A percentile compares a stretch with the other conserved stretches of the same genome.
phyloP scores from a whole-genome alignment of 2,113 vertebrate species.

The Eptesicus fuscus region DNA sequence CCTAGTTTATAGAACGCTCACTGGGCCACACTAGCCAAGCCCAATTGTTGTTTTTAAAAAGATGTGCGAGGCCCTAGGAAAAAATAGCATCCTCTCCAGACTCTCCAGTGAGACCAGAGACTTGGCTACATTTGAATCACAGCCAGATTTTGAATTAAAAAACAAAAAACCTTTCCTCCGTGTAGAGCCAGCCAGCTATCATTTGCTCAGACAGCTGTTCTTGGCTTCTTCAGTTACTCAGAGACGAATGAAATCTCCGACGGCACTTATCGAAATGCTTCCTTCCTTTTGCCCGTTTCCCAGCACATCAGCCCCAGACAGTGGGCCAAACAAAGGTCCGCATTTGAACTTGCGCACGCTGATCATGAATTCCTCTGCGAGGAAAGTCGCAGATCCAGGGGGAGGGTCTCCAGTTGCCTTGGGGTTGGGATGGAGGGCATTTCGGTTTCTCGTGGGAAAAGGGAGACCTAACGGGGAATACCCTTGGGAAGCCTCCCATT shows the following conservation, averaged over 20 bases:
- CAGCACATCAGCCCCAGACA: neutral
- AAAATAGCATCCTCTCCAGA: neutral
- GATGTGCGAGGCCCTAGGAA: neutral
- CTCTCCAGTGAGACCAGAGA: neutral
- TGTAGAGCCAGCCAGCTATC: slow-evolving; percentile 1
- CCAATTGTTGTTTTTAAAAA: neutral
- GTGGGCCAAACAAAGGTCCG: slow-evolving; percentile 36
- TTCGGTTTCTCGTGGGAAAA: slow-evolving; percentile 9
- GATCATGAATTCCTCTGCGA: neutral
- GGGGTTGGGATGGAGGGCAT: neutral
- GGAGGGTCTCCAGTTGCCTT: neutral
- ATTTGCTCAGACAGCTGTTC: slow-evolving; percentile 14
- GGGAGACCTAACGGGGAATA: neutral
- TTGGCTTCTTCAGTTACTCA: slow-evolving; percentile 23
- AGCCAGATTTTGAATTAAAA: slow-evolving; percentile 16
- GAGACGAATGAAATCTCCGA: slow-evolving; percentile 6
- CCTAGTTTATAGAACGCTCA: too few species aligned
- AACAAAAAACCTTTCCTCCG: neutral
- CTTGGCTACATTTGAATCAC: slow-evolving; percentile 19
- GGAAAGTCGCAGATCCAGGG: neutral
- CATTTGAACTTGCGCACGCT: neutral
- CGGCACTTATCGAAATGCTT: neutral
- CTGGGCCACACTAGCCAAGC: too few species aligned
- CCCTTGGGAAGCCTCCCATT: neutral
- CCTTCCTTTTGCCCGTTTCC: neutral